A percentile compares a stretch with the other conserved stretches of the same genome.
These are phyloP conservation scores for Eretmochelys imbricata DNA, from an alignment of 2,113 vertebrate genomes.

Conservation along the genomic window DNA sequence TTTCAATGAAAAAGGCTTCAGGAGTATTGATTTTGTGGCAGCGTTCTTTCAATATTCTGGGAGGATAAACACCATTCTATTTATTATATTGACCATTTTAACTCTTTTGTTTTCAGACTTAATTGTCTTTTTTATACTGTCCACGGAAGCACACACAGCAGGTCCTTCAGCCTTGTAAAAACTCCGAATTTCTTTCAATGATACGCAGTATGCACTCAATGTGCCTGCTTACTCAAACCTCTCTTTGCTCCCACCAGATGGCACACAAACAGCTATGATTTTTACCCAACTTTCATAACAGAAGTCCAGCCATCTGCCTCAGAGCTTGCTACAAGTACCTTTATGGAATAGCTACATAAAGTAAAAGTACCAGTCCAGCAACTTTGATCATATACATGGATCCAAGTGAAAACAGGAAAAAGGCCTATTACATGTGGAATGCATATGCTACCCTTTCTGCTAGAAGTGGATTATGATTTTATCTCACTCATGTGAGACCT, in stretches of 20 bases:
- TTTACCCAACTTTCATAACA: not conserved
- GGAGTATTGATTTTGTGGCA: not conserved
- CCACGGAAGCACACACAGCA: accelerated
- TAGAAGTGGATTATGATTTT: not conserved
- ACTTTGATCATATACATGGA: not conserved
- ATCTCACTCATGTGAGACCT: not conserved
- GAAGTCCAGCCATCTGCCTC: not conserved
- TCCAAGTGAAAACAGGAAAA: not conserved
- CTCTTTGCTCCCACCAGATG: not conserved
- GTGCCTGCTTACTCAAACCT: not conserved
- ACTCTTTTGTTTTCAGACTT: not conserved
- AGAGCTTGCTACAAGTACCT: not conserved
- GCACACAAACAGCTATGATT: not conserved
- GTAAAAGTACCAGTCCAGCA: constrained; percentile 5
- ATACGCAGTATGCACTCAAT: not conserved
- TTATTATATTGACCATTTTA: not conserved
- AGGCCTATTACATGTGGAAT: not conserved
- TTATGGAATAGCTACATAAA: not conserved
- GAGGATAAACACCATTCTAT: not conserved
- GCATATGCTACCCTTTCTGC: not conserved
- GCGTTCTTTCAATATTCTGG: not conserved
- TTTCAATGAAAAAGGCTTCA: not conserved
- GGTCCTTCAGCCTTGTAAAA: not conserved
- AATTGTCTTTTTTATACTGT: not conserved
- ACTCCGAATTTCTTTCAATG: not conserved